Conservation (phyloP, 2,888 invertebrate genomes). For the Pseudanteris insignis region DNA sequence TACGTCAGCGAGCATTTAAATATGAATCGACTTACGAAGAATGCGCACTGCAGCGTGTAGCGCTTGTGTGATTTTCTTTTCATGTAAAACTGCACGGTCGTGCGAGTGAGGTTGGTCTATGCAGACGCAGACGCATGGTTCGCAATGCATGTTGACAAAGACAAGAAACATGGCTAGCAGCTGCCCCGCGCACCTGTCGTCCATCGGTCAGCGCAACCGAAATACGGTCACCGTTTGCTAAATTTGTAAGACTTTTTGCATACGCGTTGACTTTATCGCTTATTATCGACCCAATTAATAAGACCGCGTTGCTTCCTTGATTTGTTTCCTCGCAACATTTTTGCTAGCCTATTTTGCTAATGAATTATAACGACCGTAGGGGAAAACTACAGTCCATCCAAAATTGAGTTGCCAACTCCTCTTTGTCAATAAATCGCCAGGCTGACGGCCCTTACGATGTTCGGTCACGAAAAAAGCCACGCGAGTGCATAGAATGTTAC, state of each 20-base stretch:
- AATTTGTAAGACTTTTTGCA: too few relatives aligned
- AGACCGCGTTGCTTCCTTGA: too few relatives aligned
- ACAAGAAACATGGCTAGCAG: constrained; percentile 57
- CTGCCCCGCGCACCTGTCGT: constrained; percentile 57
- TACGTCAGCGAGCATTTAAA: constrained; percentile 28
- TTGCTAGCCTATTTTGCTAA: too few relatives aligned
- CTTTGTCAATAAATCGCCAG: too few relatives aligned
- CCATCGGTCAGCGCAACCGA: constrained; percentile 60
- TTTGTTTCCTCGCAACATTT: too few relatives aligned
- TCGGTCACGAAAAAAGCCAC: constrained; percentile 36
- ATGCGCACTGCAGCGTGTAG: constrained; percentile 12
- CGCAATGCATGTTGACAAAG: constrained; percentile 47
- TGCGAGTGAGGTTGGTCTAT: constrained; percentile 23
- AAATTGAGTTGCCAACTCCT: too few relatives aligned
- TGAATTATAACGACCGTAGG: too few relatives aligned
- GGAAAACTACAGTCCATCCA: too few relatives aligned
- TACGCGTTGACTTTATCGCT: too few relatives aligned
- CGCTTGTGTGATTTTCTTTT: constrained; percentile 26
- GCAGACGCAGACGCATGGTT: constrained; percentile 21
- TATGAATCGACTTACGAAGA: constrained; percentile 34
- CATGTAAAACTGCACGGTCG: constrained; percentile 11
- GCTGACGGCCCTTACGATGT: constrained; percentile 42
- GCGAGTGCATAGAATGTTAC: constrained; percentile 24
- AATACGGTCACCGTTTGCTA: too few relatives aligned
- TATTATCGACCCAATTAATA: too few relatives aligned